Evolutionary conservation across 1,140 invertebrate species (phyloP).

Genomic region (Drosophila subobscura): DNA sequence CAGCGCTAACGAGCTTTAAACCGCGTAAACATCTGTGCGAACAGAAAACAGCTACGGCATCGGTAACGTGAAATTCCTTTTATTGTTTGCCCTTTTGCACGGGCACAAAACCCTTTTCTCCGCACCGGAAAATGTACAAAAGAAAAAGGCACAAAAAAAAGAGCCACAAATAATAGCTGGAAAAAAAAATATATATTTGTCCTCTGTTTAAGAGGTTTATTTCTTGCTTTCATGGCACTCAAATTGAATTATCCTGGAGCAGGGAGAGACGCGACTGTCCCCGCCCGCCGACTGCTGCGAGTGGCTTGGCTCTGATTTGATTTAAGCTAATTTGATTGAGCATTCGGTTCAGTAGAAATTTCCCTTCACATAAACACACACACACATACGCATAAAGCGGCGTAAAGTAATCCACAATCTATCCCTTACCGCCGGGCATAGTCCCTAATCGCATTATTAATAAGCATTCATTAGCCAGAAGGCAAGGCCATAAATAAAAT

Average conservation of each 20-base stretch:
- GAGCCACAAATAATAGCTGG: no score
- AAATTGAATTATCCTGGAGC: constrained; percentile 25
- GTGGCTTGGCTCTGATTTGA: constrained; percentile 36
- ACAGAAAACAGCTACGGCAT: constrained; percentile 50
- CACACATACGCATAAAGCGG: background rate
- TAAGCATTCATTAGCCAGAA: constrained; percentile 65
- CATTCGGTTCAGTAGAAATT: constrained; percentile 37
- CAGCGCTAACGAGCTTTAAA: constrained; percentile 64
- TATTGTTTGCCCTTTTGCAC: constrained; percentile 21
- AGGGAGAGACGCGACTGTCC: background rate
- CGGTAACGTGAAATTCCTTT: constrained; percentile 32
- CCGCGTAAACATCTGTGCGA: constrained; percentile 72
- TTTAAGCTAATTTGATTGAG: constrained; percentile 47
- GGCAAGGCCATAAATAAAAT: constrained; percentile 64
- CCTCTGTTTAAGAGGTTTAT: constrained; percentile 11
- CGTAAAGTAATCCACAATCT: background rate
- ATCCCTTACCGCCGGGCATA: constrained; percentile 3
- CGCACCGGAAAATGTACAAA: no score
- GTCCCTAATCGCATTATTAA: constrained; percentile 67
- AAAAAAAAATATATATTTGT: constrained; percentile 24
- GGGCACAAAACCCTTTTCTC: constrained; percentile 27
- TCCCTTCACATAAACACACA: background rate
- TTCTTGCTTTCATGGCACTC: background rate
- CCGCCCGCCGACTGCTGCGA: constrained; percentile 13
- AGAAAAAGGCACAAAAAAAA: background rate